Evolutionary conservation across 2,888 invertebrate species (phyloP).

Genomic region (Eucriotettix oculatus): DNA sequence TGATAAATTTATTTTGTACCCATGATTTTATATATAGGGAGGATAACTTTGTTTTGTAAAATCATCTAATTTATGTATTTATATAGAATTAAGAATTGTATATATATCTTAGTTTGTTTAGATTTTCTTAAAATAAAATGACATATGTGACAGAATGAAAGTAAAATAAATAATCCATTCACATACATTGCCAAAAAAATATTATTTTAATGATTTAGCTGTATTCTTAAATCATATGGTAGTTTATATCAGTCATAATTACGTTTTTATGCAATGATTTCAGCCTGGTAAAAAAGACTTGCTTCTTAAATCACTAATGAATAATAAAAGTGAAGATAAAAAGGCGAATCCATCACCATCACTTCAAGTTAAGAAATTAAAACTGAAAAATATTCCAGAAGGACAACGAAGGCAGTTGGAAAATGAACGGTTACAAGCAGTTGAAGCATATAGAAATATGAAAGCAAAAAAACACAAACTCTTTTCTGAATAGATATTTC

Average conservation of each 20-base stretch:
- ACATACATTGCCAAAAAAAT: background rate
- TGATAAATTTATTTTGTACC: too few species aligned
- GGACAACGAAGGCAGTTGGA: conserved; percentile 41
- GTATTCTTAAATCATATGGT: too few species aligned
- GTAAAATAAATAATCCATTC: too few species aligned
- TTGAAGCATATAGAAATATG: conserved; percentile 39
- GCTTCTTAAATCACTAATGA: conserved; percentile 37
- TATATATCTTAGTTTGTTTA: too few species aligned
- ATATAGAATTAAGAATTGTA: too few species aligned
- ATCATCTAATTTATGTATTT: too few species aligned
- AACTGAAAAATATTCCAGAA: conserved; percentile 36
- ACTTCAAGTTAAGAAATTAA: conserved; percentile 6
- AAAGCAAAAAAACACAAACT: conserved; percentile 22
- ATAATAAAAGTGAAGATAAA: conserved; percentile 5
- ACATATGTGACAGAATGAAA: too few species aligned
- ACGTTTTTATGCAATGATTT: conserved; percentile 16
- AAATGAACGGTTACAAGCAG: conserved; percentile 36
- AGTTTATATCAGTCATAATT: too few species aligned
- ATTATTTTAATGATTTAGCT: too few species aligned
- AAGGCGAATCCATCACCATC: background rate
- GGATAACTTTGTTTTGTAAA: too few species aligned
- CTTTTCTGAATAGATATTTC: background rate
- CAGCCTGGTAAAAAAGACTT: conserved; percentile 48
- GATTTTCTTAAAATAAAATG: too few species aligned
- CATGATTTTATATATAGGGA: too few species aligned